A percentile compares a stretch with the other conserved stretches of the same genome.
Conservation (phyloP, 2,797 vertebrate species). For the Helostoma temminkii region DNA sequence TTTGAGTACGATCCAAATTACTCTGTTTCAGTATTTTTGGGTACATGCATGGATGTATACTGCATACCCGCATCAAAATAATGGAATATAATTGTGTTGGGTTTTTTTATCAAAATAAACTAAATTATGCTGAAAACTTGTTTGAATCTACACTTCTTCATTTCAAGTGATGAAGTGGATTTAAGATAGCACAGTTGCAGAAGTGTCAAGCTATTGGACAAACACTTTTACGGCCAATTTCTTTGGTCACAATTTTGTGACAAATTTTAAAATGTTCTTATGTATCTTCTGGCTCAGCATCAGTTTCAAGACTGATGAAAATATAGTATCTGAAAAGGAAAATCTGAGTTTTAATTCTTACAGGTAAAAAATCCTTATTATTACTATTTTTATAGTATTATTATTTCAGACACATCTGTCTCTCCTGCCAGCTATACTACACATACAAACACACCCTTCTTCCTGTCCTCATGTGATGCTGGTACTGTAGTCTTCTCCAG, state of each 20-base stretch:
- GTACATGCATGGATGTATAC: background rate
- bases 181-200: background rate
- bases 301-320: slow-evolving; percentile 86
- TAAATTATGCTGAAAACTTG: background rate
- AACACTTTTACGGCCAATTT: background rate
- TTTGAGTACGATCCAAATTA: background rate
- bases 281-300: slow-evolving; percentile 70
- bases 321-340: slow-evolving; percentile 58
- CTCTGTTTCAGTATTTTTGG: background rate
- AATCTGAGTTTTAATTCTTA: too few relatives aligned
- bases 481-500: slow-evolving; percentile 84
- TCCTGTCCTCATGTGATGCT: slow-evolving; percentile 69
- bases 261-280: background rate
- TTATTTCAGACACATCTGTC: background rate
- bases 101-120: background rate
- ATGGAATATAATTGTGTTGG: background rate
- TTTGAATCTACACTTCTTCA: background rate
- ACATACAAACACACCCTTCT: slow-evolving; percentile 39
- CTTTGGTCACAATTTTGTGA: background rate
- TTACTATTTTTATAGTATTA: too few relatives aligned
- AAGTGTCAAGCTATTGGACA: slow-evolving; percentile 43
- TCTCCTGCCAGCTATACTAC: background rate
- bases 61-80: background rate
- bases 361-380: too few relatives aligned
- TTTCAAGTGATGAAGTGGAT: background rate